Base-by-base conservation (phyloP, 1,140 invertebrate species). In the Charaxes varanes region DNA sequence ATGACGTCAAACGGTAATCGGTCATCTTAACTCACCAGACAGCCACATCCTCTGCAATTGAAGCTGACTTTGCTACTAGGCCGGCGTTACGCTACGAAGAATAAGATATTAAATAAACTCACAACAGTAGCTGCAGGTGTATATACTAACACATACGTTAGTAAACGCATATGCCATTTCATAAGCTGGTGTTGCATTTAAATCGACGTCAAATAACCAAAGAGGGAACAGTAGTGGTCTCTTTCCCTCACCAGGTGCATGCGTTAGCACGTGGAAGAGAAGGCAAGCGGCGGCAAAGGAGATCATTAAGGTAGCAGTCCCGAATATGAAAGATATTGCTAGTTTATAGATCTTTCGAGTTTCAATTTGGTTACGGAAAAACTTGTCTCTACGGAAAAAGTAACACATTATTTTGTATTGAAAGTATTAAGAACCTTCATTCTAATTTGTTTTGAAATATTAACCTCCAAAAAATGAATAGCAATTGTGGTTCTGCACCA, bases 161-260 rank as follows among this genome's bases (percentile, higher is more conserved):
- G 58, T 42, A 40, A 53, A 70, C 5, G 51, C 30, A 28, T 70
- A 68, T 2, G 53, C 54, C 8, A 65, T 41, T 50, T 78, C 73
- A 32, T 65, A 78, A 5, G 32, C 28, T 18, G 73, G 73, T 13
- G 65, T 41, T 24, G 44, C 33, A 6, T 43, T 37, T 23, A 70
- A 65, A 35, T 78, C 62, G 0, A 53, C 23, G 4, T 56, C 41
- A 10, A 49, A 52, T 2, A 44, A 42, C 70, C 70, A 74, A 11
- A 72, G 62, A 2, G 70, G 70, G 18, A 74, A 72, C 2, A 70
- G 28, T 8, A 78, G 24, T 2, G 66, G 63, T 14, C 66, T 49
- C 5, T 42, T 44, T 3, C 44, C 33, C 14, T 45, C 41, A 2
- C 43, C 57, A n/a, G 60, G 14, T 4, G 43, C 26, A 14, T 63